phyloP scores from a whole-genome alignment of 2,888 invertebrate genomes.

The Rotaria sp. region DNA sequence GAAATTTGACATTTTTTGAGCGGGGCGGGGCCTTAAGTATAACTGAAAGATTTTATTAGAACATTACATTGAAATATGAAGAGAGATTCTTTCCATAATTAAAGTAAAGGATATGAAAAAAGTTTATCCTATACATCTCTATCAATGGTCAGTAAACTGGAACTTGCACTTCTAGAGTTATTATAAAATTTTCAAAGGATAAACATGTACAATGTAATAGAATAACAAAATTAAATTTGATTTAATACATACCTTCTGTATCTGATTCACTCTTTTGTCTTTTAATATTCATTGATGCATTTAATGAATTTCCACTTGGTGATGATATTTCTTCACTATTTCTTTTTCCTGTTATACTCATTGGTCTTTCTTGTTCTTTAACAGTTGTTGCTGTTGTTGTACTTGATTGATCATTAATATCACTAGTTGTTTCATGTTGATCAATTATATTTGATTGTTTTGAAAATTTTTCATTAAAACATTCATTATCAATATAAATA shows the following conservation, averaged over 20 bases:
- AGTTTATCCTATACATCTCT: too few relatives aligned
- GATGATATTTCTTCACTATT: neutral
- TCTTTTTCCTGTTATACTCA: neutral
- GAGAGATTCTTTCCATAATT: too few relatives aligned
- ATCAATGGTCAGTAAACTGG: too few relatives aligned
- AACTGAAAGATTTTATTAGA: too few relatives aligned
- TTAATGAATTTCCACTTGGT: neutral
- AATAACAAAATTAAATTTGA: too few relatives aligned
- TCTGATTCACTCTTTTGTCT: neutral
- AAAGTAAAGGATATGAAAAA: too few relatives aligned
- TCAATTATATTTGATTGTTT: neutral
- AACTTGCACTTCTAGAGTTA: too few relatives aligned
- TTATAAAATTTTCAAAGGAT: too few relatives aligned
- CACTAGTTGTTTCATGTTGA: neutral
- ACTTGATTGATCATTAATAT: neutral
- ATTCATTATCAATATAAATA: neutral
- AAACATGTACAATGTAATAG: too few relatives aligned
- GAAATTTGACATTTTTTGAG: too few relatives aligned
- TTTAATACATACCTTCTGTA: neutral
- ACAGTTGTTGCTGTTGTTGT: neutral
- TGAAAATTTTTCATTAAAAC: slow-evolving; percentile 1
- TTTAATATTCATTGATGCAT: neutral
- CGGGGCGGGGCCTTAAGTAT: too few relatives aligned
- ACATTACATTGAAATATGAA: too few relatives aligned
- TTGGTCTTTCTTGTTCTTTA: slow-evolving; percentile 1